These are phyloP conservation scores for Oscheius sp. DNA, from an alignment of 2,888 invertebrate genomes.

Conservation along the genomic window DNA sequence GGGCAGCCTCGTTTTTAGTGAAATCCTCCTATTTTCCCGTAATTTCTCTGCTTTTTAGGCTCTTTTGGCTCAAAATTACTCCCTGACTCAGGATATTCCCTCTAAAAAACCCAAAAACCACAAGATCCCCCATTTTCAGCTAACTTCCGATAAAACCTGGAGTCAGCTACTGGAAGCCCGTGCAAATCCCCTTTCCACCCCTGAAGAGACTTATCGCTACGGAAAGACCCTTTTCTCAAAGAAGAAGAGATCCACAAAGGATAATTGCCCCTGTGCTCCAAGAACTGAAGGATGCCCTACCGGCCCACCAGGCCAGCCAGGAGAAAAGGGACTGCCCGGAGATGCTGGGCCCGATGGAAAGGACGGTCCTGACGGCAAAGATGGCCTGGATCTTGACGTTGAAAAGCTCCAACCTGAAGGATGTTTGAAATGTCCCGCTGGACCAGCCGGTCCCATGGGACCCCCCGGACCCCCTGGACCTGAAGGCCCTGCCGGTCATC, in stretches of 20 bases:
- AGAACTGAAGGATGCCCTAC: constrained; percentile 50
- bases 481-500: constrained; percentile 57
- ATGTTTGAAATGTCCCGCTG: constrained; percentile 64
- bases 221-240: constrained; percentile 15
- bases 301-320: constrained; percentile 62
- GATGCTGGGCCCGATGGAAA: constrained; percentile 56
- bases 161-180: constrained; percentile 45
- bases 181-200: constrained; percentile 21
- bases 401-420: constrained; percentile 45
- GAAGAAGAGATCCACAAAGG: constrained; percentile 20
- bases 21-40: no score
- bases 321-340: constrained; percentile 58
- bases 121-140: no score
- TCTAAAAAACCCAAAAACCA: no score
- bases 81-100: no score
- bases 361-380: constrained; percentile 46
- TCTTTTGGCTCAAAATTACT: no score
- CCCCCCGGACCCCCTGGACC: constrained; percentile 61
- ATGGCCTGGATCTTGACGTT: constrained; percentile 41
- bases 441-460: constrained; percentile 64
- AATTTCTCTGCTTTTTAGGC: no score
- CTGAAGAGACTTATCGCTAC: not conserved
- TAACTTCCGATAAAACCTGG: constrained; percentile 52
- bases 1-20: no score
- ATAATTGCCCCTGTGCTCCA: constrained; percentile 42